Conservation (phyloP, 2,888 invertebrate genomes). For the Agrilus mali region DNA sequence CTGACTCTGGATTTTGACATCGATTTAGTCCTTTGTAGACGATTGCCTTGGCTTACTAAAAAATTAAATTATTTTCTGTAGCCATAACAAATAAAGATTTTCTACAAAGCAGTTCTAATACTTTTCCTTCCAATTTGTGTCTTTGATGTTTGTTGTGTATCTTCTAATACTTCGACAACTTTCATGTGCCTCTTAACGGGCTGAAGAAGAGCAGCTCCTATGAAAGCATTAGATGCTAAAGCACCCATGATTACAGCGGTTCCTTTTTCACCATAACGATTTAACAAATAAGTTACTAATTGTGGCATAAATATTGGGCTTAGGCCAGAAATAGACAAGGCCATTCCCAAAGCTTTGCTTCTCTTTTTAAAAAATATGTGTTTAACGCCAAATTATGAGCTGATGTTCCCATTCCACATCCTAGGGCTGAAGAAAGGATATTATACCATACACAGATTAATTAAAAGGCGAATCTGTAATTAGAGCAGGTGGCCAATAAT, state of each 20-base stretch:
- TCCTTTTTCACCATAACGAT: constrained; percentile 44
- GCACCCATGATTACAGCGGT: constrained; percentile 47
- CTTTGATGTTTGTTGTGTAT: constrained; percentile 1
- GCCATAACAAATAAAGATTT: too few species aligned
- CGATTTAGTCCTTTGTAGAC: too few species aligned
- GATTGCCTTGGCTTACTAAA: too few species aligned
- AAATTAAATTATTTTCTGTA: too few species aligned
- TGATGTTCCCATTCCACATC: constrained; percentile 45
- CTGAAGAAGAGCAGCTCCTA: too few species aligned
- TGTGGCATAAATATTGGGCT: constrained; percentile 55
- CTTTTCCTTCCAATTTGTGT: not conserved
- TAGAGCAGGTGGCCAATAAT: too few species aligned
- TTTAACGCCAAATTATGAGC: constrained; percentile 48
- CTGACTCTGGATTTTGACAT: too few species aligned
- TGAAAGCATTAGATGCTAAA: too few species aligned
- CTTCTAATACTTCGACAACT: constrained; percentile 10
- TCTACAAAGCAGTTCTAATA: too few species aligned
- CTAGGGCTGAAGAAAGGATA: constrained; percentile 38
- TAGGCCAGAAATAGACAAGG: constrained; percentile 50
- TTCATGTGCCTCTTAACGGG: constrained; percentile 54
- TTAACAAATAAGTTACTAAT: constrained; percentile 42
- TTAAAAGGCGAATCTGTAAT: too few species aligned
- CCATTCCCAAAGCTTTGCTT: constrained; percentile 47
- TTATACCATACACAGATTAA: too few species aligned
- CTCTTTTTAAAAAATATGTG: too few species aligned